These are phyloP conservation scores for Petrocephalus schoutedeni DNA, from an alignment of 2,797 vertebrate species.

Conservation along the genomic window DNA sequence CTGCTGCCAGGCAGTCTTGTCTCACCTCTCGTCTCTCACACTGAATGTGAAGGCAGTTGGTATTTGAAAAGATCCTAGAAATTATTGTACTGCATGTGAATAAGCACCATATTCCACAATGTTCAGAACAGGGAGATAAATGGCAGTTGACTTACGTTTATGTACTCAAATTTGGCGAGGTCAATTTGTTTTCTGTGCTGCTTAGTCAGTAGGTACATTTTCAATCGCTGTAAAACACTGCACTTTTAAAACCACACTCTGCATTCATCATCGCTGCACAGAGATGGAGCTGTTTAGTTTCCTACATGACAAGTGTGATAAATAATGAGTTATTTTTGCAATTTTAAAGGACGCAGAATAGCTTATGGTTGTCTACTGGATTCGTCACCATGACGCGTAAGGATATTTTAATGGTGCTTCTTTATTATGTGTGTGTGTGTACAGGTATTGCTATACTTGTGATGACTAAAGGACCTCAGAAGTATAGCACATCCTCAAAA, in stretches of 20 bases:
- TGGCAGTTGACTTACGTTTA: neutral
- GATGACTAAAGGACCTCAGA: no score
- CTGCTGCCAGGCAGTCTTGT: neutral
- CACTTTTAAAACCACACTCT: neutral
- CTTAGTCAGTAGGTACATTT: neutral
- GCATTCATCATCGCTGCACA: neutral
- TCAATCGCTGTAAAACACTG: neutral
- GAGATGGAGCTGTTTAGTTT: neutral
- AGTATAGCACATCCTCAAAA: no score
- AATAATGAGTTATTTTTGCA: slow-evolving; percentile 13
- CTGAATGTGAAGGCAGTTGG: neutral
- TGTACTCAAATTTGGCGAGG: neutral
- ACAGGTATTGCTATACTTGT: no score
- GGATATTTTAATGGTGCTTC: neutral
- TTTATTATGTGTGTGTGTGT: neutral
- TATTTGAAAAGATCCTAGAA: slow-evolving; percentile 1
- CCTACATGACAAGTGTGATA: neutral
- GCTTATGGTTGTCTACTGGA: neutral
- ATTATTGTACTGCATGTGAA: neutral
- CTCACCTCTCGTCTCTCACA: neutral
- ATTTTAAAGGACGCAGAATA: neutral
- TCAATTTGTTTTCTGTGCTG: neutral
- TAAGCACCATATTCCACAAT: neutral
- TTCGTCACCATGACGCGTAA: neutral
- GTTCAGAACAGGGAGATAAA: neutral